Percentiles rank a stretch among this genome's conserved stretches.
Conservation (phyloP, 1,140 invertebrate genomes). For the Battus philenor region DNA sequence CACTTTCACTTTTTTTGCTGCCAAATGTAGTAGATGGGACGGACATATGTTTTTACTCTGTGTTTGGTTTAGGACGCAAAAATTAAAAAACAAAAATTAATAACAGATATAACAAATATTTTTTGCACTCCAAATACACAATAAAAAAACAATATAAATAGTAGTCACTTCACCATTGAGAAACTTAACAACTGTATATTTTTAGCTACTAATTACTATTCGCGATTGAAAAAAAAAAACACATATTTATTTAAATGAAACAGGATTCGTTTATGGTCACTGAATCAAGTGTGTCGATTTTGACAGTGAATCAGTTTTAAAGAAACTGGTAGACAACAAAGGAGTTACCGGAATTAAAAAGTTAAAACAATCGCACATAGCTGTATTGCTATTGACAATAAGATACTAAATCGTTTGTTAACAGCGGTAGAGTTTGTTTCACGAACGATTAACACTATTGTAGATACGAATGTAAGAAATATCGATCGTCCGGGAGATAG, state of each 20-base stretch:
- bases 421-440: constrained; percentile 13
- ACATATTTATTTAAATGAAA: constrained; percentile 32
- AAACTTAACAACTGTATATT: too few species aligned
- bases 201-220: too few species aligned
- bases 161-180: too few species aligned
- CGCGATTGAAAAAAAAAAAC: constrained; percentile 19
- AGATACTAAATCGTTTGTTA: background rate
- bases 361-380: background rate
- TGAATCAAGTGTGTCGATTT: constrained; percentile 59
- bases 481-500: constrained; percentile 65
- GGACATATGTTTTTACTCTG: too few species aligned
- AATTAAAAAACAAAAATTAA: too few species aligned
- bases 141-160: too few species aligned
- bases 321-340: constrained; percentile 26
- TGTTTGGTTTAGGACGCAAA: too few species aligned
- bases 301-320: constrained; percentile 66
- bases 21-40: too few species aligned
- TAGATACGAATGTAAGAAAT: constrained; percentile 60
- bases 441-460: constrained; percentile 26
- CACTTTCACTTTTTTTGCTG: too few species aligned
- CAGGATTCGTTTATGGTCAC: constrained; percentile 45
- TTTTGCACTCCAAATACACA: too few species aligned
- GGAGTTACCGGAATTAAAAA: constrained; percentile 1
- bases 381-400: background rate
- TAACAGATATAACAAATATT: too few species aligned